phyloP scores from a whole-genome alignment of 1,140 invertebrate species.

The Pentalonia nigronervosa region DNA sequence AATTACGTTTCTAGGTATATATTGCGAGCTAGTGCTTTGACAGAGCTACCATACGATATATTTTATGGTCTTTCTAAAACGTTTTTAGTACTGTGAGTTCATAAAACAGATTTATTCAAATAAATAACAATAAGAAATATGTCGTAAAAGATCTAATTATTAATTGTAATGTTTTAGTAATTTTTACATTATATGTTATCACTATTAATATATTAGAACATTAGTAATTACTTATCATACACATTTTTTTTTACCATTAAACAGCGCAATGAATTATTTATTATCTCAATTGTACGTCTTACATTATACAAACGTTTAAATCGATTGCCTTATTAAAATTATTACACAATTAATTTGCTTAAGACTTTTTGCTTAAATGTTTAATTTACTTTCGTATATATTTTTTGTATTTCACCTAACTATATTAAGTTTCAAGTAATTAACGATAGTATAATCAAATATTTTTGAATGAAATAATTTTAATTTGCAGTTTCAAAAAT shows the following conservation, averaged over 20 bases:
- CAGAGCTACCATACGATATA: conserved; percentile 18
- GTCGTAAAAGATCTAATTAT: background rate
- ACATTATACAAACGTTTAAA: background rate
- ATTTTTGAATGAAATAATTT: background rate
- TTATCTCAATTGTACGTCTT: background rate
- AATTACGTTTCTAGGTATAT: conserved; percentile 22
- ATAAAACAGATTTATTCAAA: background rate
- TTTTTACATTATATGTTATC: background rate
- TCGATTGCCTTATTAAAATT: background rate
- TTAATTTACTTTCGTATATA: background rate
- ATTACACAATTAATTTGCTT: background rate
- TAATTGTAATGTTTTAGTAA: background rate
- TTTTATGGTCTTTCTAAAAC: conserved; percentile 37
- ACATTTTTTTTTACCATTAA: background rate
- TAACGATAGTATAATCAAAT: background rate
- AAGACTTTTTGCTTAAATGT: background rate
- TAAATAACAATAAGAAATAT: background rate
- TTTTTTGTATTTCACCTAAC: background rate
- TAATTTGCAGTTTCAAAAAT: background rate
- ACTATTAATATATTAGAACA: background rate
- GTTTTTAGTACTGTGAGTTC: conserved; percentile 39
- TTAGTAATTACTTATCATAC: background rate
- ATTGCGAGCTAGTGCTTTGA: conserved; percentile 14
- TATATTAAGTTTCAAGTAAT: background rate
- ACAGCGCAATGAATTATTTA: background rate